Conservation (phyloP, 2,888 invertebrate genomes). For the Diploptera punctata region DNA sequence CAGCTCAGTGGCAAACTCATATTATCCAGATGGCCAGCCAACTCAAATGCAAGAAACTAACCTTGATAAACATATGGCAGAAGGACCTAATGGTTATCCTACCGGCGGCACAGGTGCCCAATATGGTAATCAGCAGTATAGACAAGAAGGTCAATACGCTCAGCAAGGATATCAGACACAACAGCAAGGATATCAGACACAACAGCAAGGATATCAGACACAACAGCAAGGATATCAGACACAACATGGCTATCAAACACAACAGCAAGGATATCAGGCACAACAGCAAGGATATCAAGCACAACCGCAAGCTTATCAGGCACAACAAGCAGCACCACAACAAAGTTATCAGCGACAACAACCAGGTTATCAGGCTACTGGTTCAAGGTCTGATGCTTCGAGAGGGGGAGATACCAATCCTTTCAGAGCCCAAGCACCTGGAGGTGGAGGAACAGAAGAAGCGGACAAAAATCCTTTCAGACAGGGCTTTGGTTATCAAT, state of each 20-base stretch:
- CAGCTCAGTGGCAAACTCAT: constrained; percentile 40
- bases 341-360: constrained; percentile 46
- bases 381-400: constrained; percentile 10
- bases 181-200: constrained; percentile 56
- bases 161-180: constrained; percentile 41
- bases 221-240: constrained; percentile 52
- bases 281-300: constrained; percentile 34
- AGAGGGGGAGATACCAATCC: constrained; percentile 53
- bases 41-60: constrained; percentile 68
- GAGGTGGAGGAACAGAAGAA: constrained; percentile 52
- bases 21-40: constrained; percentile 43
- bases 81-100: constrained; percentile 38
- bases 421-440: constrained; percentile 59
- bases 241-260: constrained; percentile 53
- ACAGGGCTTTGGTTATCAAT: constrained; percentile 64
- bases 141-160: constrained; percentile 42
- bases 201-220: constrained; percentile 56
- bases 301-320: constrained; percentile 29
- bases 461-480: constrained; percentile 79
- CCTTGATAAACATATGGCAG: constrained; percentile 56
- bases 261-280: constrained; percentile 40
- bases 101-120: constrained; percentile 37
- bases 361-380: constrained; percentile 44
- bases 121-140: constrained; percentile 53
- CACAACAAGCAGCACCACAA: constrained; percentile 51